Conservation (phyloP, 1,140 invertebrate species). For the Chionoecetes opilio region DNA sequence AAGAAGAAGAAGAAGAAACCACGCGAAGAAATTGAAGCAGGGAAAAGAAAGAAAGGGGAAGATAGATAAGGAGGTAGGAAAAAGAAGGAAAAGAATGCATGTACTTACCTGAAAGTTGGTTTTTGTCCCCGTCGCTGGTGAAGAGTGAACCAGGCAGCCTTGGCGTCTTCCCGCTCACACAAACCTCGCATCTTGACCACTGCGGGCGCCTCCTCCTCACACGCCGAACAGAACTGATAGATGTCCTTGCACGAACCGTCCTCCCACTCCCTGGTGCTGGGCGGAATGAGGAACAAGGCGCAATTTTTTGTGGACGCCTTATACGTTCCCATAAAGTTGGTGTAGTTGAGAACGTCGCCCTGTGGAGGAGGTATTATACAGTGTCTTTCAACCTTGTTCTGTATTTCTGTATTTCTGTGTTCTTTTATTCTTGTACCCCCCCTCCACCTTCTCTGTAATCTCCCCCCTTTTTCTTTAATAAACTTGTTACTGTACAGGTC, state of each 20-base stretch:
- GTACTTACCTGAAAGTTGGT: slow-evolving; percentile 40
- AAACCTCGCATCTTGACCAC: slow-evolving; percentile 60
- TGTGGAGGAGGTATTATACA: neutral
- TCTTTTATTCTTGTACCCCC: too few species aligned
- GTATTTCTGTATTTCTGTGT: too few species aligned
- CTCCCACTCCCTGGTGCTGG: slow-evolving; percentile 55
- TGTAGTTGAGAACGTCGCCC: slow-evolving; percentile 58
- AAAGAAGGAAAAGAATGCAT: neutral
- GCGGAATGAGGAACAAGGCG: slow-evolving; percentile 54
- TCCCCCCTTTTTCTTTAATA: too few species aligned
- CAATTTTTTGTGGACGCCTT: neutral
- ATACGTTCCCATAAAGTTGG: slow-evolving; percentile 22
- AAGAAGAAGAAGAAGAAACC: too few species aligned
- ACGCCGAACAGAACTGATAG: slow-evolving; percentile 71
- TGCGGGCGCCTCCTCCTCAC: neutral
- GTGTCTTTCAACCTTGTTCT: too few species aligned
- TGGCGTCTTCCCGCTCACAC: neutral
- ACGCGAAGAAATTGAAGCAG: neutral
- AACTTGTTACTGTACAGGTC: too few species aligned
- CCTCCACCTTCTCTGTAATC: too few species aligned
- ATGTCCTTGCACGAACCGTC: neutral
- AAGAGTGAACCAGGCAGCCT: slow-evolving; percentile 52
- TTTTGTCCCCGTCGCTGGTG: neutral
- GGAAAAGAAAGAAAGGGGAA: neutral
- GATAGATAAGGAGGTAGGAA: neutral